Conservation (phyloP, 2,113 vertebrate genomes). For the Toxostoma redivivum region DNA sequence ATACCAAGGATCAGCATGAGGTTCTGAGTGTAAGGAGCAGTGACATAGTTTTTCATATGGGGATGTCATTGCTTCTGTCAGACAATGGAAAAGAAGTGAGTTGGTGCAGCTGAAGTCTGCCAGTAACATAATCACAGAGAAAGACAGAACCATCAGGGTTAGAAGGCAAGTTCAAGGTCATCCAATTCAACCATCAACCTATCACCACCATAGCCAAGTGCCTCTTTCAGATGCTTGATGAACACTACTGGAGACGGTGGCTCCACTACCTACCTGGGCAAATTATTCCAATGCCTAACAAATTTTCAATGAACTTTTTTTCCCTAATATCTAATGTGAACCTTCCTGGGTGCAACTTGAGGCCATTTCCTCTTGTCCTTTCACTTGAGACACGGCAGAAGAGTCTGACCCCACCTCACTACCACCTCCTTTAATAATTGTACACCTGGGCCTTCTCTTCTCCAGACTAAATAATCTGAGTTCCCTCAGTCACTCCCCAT, state of each 20-base stretch:
- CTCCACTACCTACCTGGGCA: background rate
- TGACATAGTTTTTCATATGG: background rate
- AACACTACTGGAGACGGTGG: rapidly evolving
- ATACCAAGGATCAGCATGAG: background rate
- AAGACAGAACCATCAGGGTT: background rate
- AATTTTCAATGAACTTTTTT: background rate
- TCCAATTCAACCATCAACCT: background rate
- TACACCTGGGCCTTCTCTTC: background rate
- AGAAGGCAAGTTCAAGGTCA: background rate
- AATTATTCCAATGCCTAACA: background rate
- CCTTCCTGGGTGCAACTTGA: background rate
- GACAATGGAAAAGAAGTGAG: background rate
- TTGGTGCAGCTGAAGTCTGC: background rate
- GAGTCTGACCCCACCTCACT: background rate
- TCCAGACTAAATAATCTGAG: background rate
- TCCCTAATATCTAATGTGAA: too few species aligned
- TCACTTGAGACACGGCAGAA: background rate
- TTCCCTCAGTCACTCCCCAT: background rate
- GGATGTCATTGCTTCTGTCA: background rate
- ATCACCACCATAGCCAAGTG: background rate
- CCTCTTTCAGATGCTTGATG: background rate
- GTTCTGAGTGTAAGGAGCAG: background rate
- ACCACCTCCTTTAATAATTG: background rate
- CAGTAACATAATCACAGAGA: background rate
- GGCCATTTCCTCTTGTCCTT: background rate